These are phyloP conservation scores for Melieria crassipennis DNA, from an alignment of 2,888 invertebrate genomes.

Conservation along the genomic window DNA sequence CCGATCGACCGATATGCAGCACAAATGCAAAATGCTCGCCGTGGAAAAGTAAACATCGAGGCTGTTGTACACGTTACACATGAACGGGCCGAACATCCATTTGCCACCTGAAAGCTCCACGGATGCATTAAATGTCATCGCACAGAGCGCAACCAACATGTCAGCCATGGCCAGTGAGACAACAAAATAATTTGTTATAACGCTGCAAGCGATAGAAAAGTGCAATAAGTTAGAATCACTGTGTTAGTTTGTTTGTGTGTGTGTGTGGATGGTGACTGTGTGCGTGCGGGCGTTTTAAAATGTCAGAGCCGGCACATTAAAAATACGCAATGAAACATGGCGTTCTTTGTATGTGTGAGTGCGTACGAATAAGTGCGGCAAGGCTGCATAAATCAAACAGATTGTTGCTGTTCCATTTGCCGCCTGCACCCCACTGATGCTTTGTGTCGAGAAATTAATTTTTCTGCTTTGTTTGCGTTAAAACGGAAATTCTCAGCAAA, in stretches of 20 bases:
- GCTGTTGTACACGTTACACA: slow-evolving; percentile 97
- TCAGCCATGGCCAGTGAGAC: slow-evolving; percentile 94
- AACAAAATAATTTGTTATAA: slow-evolving; percentile 95
- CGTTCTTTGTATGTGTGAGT: too few species aligned
- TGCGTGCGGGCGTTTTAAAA: not conserved
- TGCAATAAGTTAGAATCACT: slow-evolving; percentile 2
- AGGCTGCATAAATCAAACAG: too few species aligned
- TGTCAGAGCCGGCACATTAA: not conserved
- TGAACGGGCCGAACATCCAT: slow-evolving; percentile 90
- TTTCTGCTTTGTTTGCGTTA: slow-evolving; percentile 33
- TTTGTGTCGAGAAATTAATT: slow-evolving; percentile 35
- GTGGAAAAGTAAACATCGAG: slow-evolving; percentile 95
- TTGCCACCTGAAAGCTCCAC: slow-evolving; percentile 83
- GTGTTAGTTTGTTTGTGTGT: not conserved
- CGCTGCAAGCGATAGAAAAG: slow-evolving; percentile 64
- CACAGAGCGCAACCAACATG: slow-evolving; percentile 92
- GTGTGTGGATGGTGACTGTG: not conserved
- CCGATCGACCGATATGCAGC: slow-evolving; percentile 88
- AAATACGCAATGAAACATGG: too few species aligned
- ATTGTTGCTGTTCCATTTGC: too few species aligned
- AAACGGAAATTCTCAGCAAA: slow-evolving; percentile 30
- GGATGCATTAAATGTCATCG: slow-evolving; percentile 93
- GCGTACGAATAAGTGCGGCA: too few species aligned
- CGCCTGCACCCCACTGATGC: too few species aligned
- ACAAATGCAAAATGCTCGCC: slow-evolving; percentile 91